phyloP scores from a whole-genome alignment of 2,797 vertebrate species.

The Hippoglossus hippoglossus region DNA sequence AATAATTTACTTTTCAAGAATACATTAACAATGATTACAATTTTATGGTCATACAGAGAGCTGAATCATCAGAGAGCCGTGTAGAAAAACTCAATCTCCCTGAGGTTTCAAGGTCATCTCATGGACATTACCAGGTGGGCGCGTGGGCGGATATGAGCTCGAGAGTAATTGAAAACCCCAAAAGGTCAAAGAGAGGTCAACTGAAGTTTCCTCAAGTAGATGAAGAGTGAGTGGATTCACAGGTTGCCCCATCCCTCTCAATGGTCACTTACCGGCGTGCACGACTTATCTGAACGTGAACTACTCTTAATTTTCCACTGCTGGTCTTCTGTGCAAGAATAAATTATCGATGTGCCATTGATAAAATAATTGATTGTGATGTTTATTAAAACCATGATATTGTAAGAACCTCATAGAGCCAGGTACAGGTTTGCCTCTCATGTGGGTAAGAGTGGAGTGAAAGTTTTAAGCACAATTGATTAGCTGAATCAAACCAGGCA shows the following conservation, averaged over 20 bases:
- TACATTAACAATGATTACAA: conserved; percentile 75
- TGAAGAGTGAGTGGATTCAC: conserved; percentile 36
- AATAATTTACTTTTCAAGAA: conserved; percentile 76
- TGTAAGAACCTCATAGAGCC: not conserved
- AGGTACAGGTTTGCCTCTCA: not conserved
- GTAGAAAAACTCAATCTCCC: conserved; percentile 64
- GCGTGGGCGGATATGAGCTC: conserved; percentile 10
- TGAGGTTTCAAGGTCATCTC: conserved; percentile 61
- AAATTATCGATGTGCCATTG: no score
- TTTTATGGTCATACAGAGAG: conserved; percentile 66
- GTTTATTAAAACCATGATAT: no score
- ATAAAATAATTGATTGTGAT: no score
- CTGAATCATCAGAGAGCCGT: conserved; percentile 65
- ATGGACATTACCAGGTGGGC: conserved; percentile 50
- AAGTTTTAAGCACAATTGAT: conserved; percentile 23
- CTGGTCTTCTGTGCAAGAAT: no score
- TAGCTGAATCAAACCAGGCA: conserved; percentile 17
- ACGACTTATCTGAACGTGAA: conserved; percentile 34
- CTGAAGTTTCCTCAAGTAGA: conserved; percentile 43
- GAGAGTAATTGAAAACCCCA: conserved; percentile 55
- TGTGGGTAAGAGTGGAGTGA: conserved; percentile 2
- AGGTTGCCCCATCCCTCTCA: not conserved
- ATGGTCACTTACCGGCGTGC: conserved; percentile 8
- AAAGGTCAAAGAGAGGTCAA: conserved; percentile 46
- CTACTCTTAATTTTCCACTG: conserved; percentile 7